phyloP scores from a whole-genome alignment of 2,113 vertebrate genomes.

The Erinaceus europaeus region DNA sequence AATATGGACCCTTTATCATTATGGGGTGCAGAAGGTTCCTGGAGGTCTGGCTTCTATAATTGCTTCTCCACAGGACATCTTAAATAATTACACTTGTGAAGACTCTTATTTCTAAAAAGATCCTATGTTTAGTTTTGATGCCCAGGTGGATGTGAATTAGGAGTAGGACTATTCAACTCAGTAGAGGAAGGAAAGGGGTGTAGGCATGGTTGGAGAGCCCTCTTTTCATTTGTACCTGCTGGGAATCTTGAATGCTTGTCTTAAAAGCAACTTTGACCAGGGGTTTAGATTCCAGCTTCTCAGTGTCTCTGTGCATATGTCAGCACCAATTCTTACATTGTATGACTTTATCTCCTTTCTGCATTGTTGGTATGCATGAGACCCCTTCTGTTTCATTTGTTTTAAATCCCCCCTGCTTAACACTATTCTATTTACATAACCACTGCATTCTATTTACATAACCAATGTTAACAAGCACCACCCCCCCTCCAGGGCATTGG shows the following conservation, averaged over 20 bases:
- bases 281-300: neutral
- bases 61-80: no score
- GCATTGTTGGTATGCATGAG: no score
- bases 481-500: no score
- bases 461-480: no score
- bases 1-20: no score
- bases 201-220: neutral
- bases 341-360: neutral
- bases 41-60: no score
- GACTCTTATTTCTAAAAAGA: neutral
- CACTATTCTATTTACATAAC: no score
- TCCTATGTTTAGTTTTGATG: neutral
- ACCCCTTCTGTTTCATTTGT: no score
- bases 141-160: neutral
- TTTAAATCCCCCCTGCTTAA: no score
- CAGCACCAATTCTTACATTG: neutral
- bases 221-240: neutral
- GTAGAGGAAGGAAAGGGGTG: neutral
- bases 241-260: neutral
- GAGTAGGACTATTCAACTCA: neutral
- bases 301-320: accelerated
- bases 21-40: no score
- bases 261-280: neutral
- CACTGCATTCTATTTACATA: no score
- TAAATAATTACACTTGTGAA: neutral